A percentile compares a stretch with the other conserved stretches of the same genome.
Evolutionary conservation across 2,113 vertebrate genomes (phyloP).

Genomic region (Chroicocephalus ridibundus): DNA sequence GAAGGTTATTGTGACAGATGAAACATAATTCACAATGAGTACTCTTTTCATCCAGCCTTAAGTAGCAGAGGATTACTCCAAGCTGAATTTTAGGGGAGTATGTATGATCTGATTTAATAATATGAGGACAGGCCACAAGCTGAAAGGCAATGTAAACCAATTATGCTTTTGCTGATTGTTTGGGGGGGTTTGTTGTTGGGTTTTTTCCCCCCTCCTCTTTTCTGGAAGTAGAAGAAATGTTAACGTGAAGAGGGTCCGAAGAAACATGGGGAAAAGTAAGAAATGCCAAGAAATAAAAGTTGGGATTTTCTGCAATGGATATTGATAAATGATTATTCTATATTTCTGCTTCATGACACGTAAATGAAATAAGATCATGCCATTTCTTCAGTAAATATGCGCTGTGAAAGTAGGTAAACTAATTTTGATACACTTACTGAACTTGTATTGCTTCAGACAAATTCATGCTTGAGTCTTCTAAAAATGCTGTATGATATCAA

Average conservation of each 20-base stretch:
- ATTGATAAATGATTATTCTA: slow-evolving; percentile 35
- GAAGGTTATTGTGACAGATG: slow-evolving; percentile 81
- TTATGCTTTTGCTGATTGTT: slow-evolving; percentile 48
- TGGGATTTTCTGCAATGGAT: slow-evolving; percentile 52
- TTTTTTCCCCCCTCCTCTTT: not conserved
- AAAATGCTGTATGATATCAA: slow-evolving; percentile 12
- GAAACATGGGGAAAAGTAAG: slow-evolving; percentile 55
- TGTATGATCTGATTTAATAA: slow-evolving; percentile 69
- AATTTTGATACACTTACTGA: slow-evolving; percentile 69
- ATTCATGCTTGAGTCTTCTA: slow-evolving; percentile 26
- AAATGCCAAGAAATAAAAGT: slow-evolving; percentile 59
- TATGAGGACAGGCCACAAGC: slow-evolving; percentile 49
- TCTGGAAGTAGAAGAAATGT: slow-evolving; percentile 58
- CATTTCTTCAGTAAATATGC: slow-evolving; percentile 65
- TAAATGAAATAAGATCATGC: slow-evolving; percentile 62
- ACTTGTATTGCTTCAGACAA: slow-evolving; percentile 39
- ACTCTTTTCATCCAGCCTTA: slow-evolving; percentile 75
- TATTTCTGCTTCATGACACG: slow-evolving; percentile 61
- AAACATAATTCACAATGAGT: slow-evolving; percentile 82
- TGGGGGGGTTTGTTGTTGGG: not conserved
- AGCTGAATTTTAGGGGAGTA: slow-evolving; percentile 73
- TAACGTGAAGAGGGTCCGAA: slow-evolving; percentile 58
- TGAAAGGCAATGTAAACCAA: slow-evolving; percentile 59
- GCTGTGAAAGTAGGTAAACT: slow-evolving; percentile 78
- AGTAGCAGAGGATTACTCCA: slow-evolving; percentile 74